phyloP scores from a whole-genome alignment of 2,113 vertebrate species.

The Tricholaema leucomelas region DNA sequence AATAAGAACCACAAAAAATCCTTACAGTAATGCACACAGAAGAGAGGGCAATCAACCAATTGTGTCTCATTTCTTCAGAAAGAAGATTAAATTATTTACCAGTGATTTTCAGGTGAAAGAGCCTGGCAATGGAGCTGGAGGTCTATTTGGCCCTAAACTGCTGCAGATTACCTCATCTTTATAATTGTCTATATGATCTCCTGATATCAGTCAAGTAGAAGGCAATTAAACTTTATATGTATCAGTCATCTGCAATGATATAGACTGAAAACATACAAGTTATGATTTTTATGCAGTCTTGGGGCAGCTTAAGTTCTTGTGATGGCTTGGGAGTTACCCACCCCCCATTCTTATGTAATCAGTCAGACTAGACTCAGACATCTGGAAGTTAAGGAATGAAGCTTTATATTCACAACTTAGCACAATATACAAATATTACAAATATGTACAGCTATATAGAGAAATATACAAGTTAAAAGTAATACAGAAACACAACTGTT shows the following conservation, averaged over 20 bases:
- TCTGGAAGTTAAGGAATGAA: too few species aligned
- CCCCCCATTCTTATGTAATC: too few species aligned
- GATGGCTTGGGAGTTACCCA: too few species aligned
- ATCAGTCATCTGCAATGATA: background rate
- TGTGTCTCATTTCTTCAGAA: background rate
- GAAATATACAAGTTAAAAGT: too few species aligned
- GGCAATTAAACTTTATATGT: background rate
- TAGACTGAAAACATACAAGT: fast-evolving
- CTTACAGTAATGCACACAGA: background rate
- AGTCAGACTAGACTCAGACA: too few species aligned
- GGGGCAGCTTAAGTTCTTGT: background rate
- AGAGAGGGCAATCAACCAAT: background rate
- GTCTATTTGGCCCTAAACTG: background rate
- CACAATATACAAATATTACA: too few species aligned
- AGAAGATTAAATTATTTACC: background rate
- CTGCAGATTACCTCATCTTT: background rate
- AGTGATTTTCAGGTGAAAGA: background rate
- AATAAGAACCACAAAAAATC: fast-evolving
- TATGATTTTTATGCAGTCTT: background rate
- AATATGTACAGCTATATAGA: too few species aligned
- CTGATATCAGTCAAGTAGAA: background rate
- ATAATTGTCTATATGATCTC: fast-evolving
- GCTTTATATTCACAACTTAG: too few species aligned
- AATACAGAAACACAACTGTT: too few species aligned
- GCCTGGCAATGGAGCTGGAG: background rate